Evolutionary conservation across 2,113 vertebrate genomes (phyloP).

Genomic region (Capreolus pygargus): DNA sequence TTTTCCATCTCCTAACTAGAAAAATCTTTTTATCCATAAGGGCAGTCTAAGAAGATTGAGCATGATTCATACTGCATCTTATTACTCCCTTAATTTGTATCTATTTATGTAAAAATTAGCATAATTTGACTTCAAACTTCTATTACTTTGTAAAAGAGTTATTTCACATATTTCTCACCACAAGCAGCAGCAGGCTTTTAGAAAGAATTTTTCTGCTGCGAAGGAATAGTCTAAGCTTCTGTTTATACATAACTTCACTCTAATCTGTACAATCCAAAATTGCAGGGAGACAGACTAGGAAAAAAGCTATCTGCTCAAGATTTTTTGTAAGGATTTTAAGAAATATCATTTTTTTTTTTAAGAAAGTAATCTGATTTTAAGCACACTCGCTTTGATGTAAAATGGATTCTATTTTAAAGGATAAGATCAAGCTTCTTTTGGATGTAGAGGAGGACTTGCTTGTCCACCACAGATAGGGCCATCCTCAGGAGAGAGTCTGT

Average conservation of each 20-base stretch:
- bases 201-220: conserved; percentile 1
- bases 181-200: conserved; percentile 17
- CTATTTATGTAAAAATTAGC: conserved; percentile 70
- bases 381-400: background rate
- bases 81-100: conserved; percentile 54
- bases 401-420: background rate
- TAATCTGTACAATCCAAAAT: background rate
- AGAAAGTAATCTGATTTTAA: background rate
- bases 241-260: conserved; percentile 16
- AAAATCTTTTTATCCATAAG: conserved; percentile 36
- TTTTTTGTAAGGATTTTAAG: background rate
- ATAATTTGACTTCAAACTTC: conserved; percentile 62
- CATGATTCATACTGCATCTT: conserved; percentile 52
- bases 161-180: conserved; percentile 58
- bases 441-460: background rate
- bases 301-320: background rate
- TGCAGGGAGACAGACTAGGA: background rate
- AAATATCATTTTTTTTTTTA: background rate
- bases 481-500: background rate
- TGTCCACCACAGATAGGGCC: background rate
- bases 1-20: conserved; percentile 24
- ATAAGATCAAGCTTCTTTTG: background rate
- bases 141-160: conserved; percentile 61
- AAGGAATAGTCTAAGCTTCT: background rate
- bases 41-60: conserved; percentile 19